A percentile compares a stretch with the other conserved stretches of the same genome.
phyloP scores from a whole-genome alignment of 2,797 vertebrate genomes.

The Danionella dracula region DNA sequence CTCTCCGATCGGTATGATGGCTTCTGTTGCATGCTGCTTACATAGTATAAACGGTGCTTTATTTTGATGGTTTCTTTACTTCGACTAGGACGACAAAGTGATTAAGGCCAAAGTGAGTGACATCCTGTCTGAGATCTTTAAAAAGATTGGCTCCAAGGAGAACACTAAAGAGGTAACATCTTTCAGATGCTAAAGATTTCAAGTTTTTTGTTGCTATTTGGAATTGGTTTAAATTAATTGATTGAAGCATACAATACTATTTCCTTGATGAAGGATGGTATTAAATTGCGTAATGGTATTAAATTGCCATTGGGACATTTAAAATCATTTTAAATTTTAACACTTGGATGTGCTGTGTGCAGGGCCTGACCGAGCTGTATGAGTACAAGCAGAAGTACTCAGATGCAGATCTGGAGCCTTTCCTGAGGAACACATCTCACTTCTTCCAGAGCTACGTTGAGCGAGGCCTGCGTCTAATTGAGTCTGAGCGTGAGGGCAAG shows the following conservation, averaged over 20 bases:
- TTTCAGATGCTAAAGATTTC: not conserved
- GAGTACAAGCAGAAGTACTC: constrained; percentile 98
- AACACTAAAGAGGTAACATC: constrained; percentile 95
- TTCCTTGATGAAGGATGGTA: no score
- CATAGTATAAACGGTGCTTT: not conserved
- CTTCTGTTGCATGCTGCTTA: not conserved
- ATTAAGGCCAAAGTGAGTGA: constrained; percentile 95
- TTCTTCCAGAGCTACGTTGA: constrained; percentile 99
- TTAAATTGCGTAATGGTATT: no score
- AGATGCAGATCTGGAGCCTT: constrained; percentile 91
- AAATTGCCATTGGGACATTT: no score
- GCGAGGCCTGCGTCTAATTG: constrained; percentile 91
- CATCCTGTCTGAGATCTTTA: constrained; percentile 96
- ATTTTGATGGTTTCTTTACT: not conserved
- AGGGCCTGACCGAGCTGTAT: constrained; percentile 94
- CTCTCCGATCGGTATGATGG: constrained; percentile 71
- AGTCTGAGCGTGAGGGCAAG: constrained; percentile 91
- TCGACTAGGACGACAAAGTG: constrained; percentile 84
- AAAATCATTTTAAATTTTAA: no score
- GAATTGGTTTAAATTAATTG: no score
- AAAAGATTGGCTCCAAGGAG: constrained; percentile 98
- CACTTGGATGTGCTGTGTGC: no score
- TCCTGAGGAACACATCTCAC: constrained; percentile 92
- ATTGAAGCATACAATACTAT: no score
- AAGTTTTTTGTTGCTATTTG: not conserved